Percentiles rank a stretch among this genome's conserved stretches.
These are phyloP conservation scores for Ormyrus thymus DNA, from an alignment of 2,888 invertebrate species.

Conservation along the genomic window DNA sequence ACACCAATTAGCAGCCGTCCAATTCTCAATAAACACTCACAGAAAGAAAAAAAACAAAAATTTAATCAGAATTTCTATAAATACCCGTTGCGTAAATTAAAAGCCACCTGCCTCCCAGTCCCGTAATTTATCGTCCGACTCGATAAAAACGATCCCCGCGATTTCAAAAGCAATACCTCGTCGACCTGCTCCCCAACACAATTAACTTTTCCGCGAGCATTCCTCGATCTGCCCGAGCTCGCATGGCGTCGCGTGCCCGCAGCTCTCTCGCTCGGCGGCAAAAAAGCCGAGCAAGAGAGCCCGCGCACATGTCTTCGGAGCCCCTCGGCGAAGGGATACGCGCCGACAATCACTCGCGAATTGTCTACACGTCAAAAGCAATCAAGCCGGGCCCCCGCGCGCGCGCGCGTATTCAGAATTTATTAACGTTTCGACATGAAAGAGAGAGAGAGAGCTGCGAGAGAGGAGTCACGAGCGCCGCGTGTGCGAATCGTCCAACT, in stretches of 20 bases:
- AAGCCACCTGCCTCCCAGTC: too few relatives aligned
- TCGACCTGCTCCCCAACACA: not conserved
- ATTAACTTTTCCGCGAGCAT: conserved; percentile 20
- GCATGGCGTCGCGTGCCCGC: not conserved
- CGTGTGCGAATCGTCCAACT: conserved; percentile 34
- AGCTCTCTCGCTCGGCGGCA: not conserved
- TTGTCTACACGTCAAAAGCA: conserved; percentile 68
- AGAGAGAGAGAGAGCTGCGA: conserved; percentile 9
- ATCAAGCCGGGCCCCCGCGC: conserved; percentile 60
- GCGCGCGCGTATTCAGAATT: conserved; percentile 64
- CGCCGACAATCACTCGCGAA: conserved; percentile 66
- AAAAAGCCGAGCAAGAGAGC: not conserved
- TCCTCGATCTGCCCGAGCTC: not conserved
- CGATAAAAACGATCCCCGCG: too few relatives aligned
- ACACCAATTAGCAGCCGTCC: too few relatives aligned
- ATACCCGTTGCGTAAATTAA: too few relatives aligned
- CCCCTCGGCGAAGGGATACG: conserved; percentile 5
- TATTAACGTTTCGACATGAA: conserved; percentile 60
- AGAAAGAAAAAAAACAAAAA: too few relatives aligned
- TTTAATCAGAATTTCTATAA: too few relatives aligned
- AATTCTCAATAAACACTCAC: too few relatives aligned
- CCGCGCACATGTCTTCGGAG: conserved; percentile 7
- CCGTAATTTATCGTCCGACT: too few relatives aligned
- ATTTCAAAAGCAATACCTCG: too few relatives aligned
- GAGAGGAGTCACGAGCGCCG: conserved; percentile 39